These are phyloP conservation scores for Megaceryle maxima DNA, from an alignment of 2,113 vertebrate genomes.

Conservation along the genomic window DNA sequence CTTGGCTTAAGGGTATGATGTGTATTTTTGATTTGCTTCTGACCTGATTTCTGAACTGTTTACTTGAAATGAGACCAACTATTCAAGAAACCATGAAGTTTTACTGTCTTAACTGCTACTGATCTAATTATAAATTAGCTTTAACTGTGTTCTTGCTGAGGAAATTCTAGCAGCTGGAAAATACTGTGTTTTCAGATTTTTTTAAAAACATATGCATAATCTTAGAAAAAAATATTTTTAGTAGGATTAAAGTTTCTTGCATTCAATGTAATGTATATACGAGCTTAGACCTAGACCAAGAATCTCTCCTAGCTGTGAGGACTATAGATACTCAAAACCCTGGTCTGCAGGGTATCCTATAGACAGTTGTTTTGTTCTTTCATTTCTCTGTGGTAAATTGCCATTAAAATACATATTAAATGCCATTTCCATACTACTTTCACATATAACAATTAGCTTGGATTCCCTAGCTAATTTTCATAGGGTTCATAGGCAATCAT, in stretches of 20 bases:
- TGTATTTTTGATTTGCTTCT: slow-evolving; percentile 4
- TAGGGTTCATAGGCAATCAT: not conserved
- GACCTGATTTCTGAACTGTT: slow-evolving; percentile 15
- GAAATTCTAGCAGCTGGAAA: not conserved
- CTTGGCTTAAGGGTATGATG: slow-evolving; percentile 4
- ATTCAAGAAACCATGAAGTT: not conserved
- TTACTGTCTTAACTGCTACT: not conserved
- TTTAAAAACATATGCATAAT: not conserved
- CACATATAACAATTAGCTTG: not conserved
- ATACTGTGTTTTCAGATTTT: not conserved
- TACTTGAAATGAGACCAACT: not conserved
- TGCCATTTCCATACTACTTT: not conserved
- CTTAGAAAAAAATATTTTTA: not conserved
- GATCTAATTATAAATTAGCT: not conserved
- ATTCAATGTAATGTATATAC: not conserved
- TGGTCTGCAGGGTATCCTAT: not conserved
- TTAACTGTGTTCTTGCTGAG: not conserved
- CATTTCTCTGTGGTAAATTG: not conserved
- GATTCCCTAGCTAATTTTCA: not conserved
- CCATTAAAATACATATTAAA: not conserved
- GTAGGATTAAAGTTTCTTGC: not conserved
- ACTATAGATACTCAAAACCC: not conserved
- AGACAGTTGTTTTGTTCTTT: not conserved
- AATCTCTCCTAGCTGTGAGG: not conserved
- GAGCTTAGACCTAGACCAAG: not conserved